Evolutionary conservation across 2,113 vertebrate genomes (phyloP), one percentile per base, ranked within the genome.

Genomic region (Solea solea): DNA sequence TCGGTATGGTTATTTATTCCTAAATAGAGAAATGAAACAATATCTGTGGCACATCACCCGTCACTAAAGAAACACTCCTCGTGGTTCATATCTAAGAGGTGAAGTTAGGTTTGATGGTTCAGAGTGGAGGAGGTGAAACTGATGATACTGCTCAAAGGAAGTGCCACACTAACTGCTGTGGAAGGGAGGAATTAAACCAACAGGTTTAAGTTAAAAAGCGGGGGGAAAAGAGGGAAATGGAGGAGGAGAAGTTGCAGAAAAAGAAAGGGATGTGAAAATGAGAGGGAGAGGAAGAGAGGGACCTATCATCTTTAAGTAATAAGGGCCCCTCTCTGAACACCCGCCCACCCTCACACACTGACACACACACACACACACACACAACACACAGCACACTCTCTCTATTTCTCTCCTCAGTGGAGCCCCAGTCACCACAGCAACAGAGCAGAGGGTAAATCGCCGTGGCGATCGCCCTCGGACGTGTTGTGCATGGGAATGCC

Each of bases 351-450:
- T 55, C 51, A 61, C 45, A n/a, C n/a, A n/a, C n/a, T n/a, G n/a
- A 55, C 52, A 64, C 55, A 53, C 56, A 64, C 61, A 42, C 14
- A 48, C 39, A 27, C 11, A 46, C 58, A 62, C 55, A 69, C 70
- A 55, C 39, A 63, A 62, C 61, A 63, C 70, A 55, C 39, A 63
- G 57, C 61, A 63, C 73, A 56, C 76, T 70, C 55, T 48, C 34
- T 34, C 34, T 34, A 3, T 34, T 6, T 34, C 45, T 12, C 45
- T 69, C 78, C 87, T 89, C 81, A 85, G 86, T 73, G 78, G 82
- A 88, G 85, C 90, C 81, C 87, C 66, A 57, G 91, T 95, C 90
- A 76, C 92, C 94, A 92, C 83, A 91, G 94, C 90, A 96, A 93
- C 95, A 84, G 89, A 91, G 87, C 88, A 63, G 86, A 86, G 89